Evolutionary conservation across 2,113 vertebrate species (phyloP), one percentile per base, ranked within the genome.

Genomic region (Phocoena phocoena): DNA sequence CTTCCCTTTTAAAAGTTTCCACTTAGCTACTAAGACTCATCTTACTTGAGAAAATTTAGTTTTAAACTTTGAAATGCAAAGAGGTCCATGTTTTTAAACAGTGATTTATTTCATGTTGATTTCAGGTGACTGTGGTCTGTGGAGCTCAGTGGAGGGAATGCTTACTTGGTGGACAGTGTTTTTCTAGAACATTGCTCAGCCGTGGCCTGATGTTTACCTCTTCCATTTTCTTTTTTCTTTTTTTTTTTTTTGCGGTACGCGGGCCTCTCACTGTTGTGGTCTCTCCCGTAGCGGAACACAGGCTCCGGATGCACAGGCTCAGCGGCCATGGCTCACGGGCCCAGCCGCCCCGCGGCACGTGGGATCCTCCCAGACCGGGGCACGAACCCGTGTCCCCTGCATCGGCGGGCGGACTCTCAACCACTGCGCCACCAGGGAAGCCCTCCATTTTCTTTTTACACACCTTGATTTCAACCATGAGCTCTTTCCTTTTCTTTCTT

Each of bases 31-130:
- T 21, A 63, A 60, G 60, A 63, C 8, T 92, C 8, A 28, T n/a
- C 41, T 14, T 62, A 85, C 58, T 97, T 81, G 65, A 53, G 4
- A 82, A 96, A 83, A 87, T 47, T 38, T 50, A 82, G n/a, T 36
- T 53, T 79, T 90, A 81, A 38, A 60, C 47, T 92, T 90, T 70
- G n/a, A 70, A 93, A 85, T 86, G 21, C 20, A 70, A 85, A 96
- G 12, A 53, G 8, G 28, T 50, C 8, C 73, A 47, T 62, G 14
- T 53, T 83, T 63, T 68, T 44, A 33, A 70, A 44, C 36, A 86
- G 6, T 33, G 21, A 23, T 80, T 89, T 85, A 36, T 60, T 74
- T 80, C 12, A 33, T 84, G 50, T 82, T 74, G 71, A 38, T 33
- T 53, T 80, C 2, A 73, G 81, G 47, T 79, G 26, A 88, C 6